Evolutionary conservation across 2,888 invertebrate species (phyloP).

Genomic region (Spicauda simplicius): DNA sequence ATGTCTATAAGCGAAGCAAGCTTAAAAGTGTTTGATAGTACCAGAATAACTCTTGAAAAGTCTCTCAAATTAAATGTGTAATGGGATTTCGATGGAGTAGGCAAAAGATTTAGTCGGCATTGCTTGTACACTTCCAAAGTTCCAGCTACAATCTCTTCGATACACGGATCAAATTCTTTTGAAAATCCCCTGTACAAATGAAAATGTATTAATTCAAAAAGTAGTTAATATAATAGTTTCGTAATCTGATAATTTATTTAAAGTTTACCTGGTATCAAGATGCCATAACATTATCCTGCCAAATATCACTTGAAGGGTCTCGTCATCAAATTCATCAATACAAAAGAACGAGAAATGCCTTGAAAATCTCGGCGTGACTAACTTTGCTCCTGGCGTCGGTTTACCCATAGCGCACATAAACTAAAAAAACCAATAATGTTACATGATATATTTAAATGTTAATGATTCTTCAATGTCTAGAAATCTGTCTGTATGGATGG

Average conservation of each 20-base stretch:
- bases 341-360: constrained; percentile 94
- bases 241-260: neutral
- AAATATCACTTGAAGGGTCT: constrained; percentile 93
- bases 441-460: no score
- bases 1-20: no score
- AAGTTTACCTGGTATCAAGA: constrained; percentile 92
- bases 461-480: no score
- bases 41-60: constrained; percentile 95
- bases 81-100: constrained; percentile 97
- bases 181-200: constrained; percentile 91
- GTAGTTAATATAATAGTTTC: neutral
- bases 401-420: constrained; percentile 94
- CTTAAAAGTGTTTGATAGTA: constrained; percentile 56
- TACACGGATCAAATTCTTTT: constrained; percentile 96
- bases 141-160: constrained; percentile 93
- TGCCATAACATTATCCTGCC: constrained; percentile 97
- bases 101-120: constrained; percentile 92
- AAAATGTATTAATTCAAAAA: neutral
- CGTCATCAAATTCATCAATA: constrained; percentile 95
- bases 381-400: constrained; percentile 92
- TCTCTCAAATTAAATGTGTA: constrained; percentile 97
- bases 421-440: constrained; percentile 73
- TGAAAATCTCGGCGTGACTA: constrained; percentile 93
- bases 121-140: constrained; percentile 95
- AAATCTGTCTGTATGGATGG: no score